Evolutionary conservation across 2,113 vertebrate species (phyloP), one percentile per base, ranked within the genome.

Genomic region (Corythoichthys intestinalis): DNA sequence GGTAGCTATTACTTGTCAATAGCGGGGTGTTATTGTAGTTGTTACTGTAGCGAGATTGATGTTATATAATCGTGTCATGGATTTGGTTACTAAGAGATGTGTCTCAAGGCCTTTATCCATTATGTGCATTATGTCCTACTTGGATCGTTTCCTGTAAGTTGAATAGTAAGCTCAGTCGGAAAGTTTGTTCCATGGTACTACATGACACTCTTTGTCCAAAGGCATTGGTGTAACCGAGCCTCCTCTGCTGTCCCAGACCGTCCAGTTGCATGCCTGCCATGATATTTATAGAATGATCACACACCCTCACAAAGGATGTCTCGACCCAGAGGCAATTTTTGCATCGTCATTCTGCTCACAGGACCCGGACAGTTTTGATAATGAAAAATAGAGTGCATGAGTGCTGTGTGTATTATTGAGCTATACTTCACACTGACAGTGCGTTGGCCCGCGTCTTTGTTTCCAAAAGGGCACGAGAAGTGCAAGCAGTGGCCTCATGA

Each of bases 271-370:
- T 57, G 58, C 28, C 65, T 73, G 34, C 39, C 48, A 74, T 57
- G 64, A 52, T 87, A 83, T 88, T 88, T 84, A 80, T 85, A 85
- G 84, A 76, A 66, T 12, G 34, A 58, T 65, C 49, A 67, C 53
- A 74, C 70, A 65, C 79, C 71, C 81, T 77, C 71, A 80, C 60
- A 83, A 58, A 76, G 66, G 70, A 70, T 70, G 62, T 62, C 50
- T 66, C 66, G 60, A 57, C 37, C 47, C 57, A 68, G 44, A 48
- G 49, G 65, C 37, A 46, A 48, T 57, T 73, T 77, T 67, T 76
- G 59, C 69, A 64, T 59, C 63, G 63, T 67, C 72, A 77, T 63
- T 66, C 50, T 63, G 65, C 60, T 60, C 37, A 70, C 71, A 78
- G 71, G 47, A 46, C 49, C 71, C 1, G 2, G 35, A 41, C n/a